A percentile compares a stretch with the other conserved stretches of the same genome.
phyloP scores from a whole-genome alignment of 2,113 vertebrate genomes.

The Melozone crissalis region DNA sequence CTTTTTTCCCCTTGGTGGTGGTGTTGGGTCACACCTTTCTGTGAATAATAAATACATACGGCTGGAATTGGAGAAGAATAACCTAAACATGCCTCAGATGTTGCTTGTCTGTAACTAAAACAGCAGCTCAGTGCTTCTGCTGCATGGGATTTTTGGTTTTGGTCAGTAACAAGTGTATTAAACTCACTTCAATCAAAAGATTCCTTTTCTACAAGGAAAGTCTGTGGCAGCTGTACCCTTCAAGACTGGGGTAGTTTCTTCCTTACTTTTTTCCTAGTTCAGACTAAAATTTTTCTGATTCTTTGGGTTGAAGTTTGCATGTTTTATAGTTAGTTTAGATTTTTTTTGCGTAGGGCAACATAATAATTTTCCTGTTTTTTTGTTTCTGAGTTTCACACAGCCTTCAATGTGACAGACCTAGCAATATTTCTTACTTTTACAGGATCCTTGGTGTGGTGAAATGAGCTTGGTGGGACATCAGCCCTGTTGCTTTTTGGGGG shows the following conservation, averaged over 20 bases:
- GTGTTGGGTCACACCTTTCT: not conserved
- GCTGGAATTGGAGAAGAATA: not conserved
- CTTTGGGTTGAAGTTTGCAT: not conserved
- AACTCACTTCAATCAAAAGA: not conserved
- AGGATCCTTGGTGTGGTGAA: not conserved
- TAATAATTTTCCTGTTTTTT: not conserved
- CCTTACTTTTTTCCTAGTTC: not conserved
- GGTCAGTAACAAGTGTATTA: not conserved
- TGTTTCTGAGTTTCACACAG: not conserved
- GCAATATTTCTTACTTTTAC: not conserved
- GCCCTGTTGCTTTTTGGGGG: not conserved
- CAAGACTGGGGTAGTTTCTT: not conserved
- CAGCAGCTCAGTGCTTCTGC: not conserved
- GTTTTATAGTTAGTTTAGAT: not conserved
- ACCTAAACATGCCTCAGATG: not conserved
- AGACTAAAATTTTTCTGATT: not conserved
- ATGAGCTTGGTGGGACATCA: not conserved
- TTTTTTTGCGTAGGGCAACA: not conserved
- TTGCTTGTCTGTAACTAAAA: not conserved
- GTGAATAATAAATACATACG: not conserved
- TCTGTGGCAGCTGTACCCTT: not conserved
- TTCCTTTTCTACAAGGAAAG: not conserved
- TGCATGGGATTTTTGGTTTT: too few relatives aligned
- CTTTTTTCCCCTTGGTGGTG: not conserved
- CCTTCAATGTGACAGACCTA: not conserved